Percentiles rank a stretch among this genome's conserved stretches.
Evolutionary conservation across 2,113 vertebrate genomes (phyloP).

Genomic region (Atractosteus spatula): DNA sequence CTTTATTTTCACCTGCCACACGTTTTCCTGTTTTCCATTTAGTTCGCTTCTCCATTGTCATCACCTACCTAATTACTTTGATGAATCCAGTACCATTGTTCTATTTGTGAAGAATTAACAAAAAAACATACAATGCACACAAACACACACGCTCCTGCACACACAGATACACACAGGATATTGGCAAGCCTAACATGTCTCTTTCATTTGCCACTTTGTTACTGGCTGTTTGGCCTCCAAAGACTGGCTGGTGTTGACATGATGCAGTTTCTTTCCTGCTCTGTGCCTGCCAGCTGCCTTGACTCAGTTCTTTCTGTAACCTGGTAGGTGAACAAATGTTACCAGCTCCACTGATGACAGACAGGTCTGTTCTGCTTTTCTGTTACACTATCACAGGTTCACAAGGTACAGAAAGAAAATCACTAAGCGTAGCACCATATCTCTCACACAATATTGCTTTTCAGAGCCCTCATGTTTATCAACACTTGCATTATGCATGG

Average conservation of each 20-base stretch:
- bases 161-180: constrained; percentile 44
- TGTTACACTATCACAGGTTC: constrained; percentile 63
- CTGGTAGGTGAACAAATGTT: constrained; percentile 68
- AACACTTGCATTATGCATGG: constrained; percentile 44
- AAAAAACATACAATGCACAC: constrained; percentile 60
- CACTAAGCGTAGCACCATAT: constrained; percentile 58
- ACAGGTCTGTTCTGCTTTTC: constrained; percentile 76
- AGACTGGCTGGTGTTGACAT: constrained; percentile 77
- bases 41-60: constrained; percentile 64
- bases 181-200: constrained; percentile 69
- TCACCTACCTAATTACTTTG: constrained; percentile 75
- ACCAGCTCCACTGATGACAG: constrained; percentile 75
- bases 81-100: constrained; percentile 55
- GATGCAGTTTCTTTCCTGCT: constrained; percentile 73
- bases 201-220: constrained; percentile 63
- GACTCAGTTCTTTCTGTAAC: constrained; percentile 60
- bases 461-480: constrained; percentile 47
- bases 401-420: constrained; percentile 70
- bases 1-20: constrained; percentile 47
- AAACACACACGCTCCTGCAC: constrained; percentile 43
- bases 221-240: constrained; percentile 61
- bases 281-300: constrained; percentile 77
- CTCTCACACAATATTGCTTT: constrained; percentile 47
- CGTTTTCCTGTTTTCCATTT: constrained; percentile 24
- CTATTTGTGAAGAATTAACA: constrained; percentile 62